These are phyloP conservation scores for Pecten maximus DNA, from an alignment of 2,888 invertebrate genomes.

Conservation along the genomic window DNA sequence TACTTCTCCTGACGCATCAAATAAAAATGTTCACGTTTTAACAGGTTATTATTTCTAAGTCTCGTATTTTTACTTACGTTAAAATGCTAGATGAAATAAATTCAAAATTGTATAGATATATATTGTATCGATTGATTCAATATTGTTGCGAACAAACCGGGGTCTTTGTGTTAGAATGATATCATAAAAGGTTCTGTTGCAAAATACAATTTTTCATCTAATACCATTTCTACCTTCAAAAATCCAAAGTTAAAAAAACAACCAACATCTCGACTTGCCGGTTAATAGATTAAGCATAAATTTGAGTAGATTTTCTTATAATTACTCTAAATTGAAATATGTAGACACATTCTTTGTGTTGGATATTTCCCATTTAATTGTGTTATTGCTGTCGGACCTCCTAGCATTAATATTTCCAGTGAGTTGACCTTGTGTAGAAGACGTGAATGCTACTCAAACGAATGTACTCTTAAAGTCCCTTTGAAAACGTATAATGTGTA, in stretches of 20 bases:
- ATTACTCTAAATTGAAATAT: neutral
- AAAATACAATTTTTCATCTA: no score
- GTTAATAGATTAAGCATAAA: no score
- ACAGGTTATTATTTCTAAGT: neutral
- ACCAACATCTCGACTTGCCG: no score
- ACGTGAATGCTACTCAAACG: neutral
- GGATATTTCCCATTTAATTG: neutral
- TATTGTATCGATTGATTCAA: no score
- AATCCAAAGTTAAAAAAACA: no score
- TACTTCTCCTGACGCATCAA: constrained; percentile 1
- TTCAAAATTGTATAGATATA: no score
- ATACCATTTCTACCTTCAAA: no score
- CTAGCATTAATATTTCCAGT: neutral
- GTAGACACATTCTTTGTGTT: neutral
- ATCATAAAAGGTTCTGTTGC: no score
- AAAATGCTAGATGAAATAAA: no score
- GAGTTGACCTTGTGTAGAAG: neutral
- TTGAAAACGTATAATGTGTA: neutral
- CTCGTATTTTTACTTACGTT: neutral
- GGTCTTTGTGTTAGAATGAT: no score
- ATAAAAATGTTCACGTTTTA: neutral
- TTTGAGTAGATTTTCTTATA: no score
- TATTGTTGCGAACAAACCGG: no score
- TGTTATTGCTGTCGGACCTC: neutral
- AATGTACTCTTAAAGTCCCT: neutral